Percentiles rank a stretch among this genome's conserved stretches.
Evolutionary conservation across 2,888 invertebrate species (phyloP).

Genomic region (Leptarthrus brevirostris): DNA sequence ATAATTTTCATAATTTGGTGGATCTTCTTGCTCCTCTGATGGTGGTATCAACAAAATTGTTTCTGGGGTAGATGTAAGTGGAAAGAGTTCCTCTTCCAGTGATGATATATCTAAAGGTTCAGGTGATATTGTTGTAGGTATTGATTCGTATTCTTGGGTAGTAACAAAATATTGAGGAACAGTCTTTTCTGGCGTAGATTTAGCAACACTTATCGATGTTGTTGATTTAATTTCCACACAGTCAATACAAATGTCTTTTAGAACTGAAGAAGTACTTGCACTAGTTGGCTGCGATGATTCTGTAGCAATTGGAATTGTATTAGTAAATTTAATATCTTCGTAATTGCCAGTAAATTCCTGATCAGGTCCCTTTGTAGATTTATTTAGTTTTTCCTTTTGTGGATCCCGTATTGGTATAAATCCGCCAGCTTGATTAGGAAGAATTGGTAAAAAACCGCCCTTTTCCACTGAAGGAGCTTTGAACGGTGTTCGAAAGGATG

Average conservation of each 20-base stretch:
- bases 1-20: constrained; percentile 51
- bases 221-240: not conserved
- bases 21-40: constrained; percentile 63
- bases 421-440: constrained; percentile 78
- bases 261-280: not conserved
- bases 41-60: constrained; percentile 66
- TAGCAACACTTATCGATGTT: not conserved
- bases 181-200: not conserved
- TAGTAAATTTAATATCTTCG: not conserved
- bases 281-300: not conserved
- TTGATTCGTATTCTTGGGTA: not conserved
- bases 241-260: not conserved
- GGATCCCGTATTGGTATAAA: constrained; percentile 77
- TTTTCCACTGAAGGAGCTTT: constrained; percentile 71
- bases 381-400: constrained; percentile 57
- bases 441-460: constrained; percentile 81
- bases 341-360: constrained; percentile 66
- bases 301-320: constrained; percentile 9
- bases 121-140: not conserved
- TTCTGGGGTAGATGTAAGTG: constrained; percentile 62
- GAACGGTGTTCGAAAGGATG: constrained; percentile 63
- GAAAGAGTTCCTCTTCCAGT: constrained; percentile 56
- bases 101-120: constrained; percentile 19
- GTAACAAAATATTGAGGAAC: not conserved
- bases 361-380: constrained; percentile 66